Evolutionary conservation across 2,113 vertebrate species (phyloP), one percentile per base, ranked within the genome.

Genomic region (Butorides virescens): DNA sequence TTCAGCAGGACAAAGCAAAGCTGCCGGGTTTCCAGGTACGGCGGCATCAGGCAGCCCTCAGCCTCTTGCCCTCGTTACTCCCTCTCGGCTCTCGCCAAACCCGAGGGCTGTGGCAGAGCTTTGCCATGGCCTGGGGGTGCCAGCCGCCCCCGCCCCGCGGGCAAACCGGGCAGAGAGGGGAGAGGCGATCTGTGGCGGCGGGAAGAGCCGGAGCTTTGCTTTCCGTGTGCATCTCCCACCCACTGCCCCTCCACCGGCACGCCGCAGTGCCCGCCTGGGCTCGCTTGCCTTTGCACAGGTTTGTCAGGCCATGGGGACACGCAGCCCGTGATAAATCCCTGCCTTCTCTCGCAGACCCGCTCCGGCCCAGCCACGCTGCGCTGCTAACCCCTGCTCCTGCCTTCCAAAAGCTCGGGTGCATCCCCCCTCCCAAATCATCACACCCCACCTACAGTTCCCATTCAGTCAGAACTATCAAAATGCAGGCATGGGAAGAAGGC

Each of bases 311-410:
- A 75, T 59, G 85, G 61, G 82, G 72, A 82, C 55, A 49, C 79
- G 62, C 70, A 73, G 79, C 29, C 74, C 59, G 17, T 47, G 87
- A 78, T 59, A 66, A 92, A 90, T 15, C 53, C 18, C 78, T 91
- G 32, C 10, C 59, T 36, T 86, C 63, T 92, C 67, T 58, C 65
- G 72, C 61, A 70, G 65, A 67, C 76, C 39, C 52, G 61, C 67
- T 96, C 88, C 37, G 67, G 52, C 81, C 72, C 90, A 77, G 71
- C 39, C 65, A 39, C 30, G 78, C 70, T 96, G 86, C 94, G 92
- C 90, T 97, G 95, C 95, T 91, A 95, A 96, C 73, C 42, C 18
- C 62, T 49, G 50, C 18, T 93, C 86, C 27, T 34, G 70, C 58
- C 89, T 84, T 88, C 74, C 86, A 68, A 73, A 87, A 90, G 71